Evolutionary conservation across 2,113 vertebrate genomes (phyloP), one percentile per base, ranked within the genome.

Genomic region (Xenopus borealis): DNA sequence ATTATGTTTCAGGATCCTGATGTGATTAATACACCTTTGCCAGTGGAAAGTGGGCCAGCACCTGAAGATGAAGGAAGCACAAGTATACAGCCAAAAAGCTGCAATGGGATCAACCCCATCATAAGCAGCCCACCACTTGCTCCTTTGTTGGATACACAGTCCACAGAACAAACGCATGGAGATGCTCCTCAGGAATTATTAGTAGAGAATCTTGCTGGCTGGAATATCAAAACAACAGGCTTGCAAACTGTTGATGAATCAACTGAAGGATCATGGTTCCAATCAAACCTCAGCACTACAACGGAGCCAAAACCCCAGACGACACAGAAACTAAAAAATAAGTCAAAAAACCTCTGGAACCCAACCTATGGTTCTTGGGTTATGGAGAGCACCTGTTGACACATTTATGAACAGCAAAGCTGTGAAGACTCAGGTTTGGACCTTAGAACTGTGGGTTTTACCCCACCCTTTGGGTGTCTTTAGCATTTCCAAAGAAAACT

Each of bases 341-440:
- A 96, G 87, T 93, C 91, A 0, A 95, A 95, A 87, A 95, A 94
- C 71, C 88, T 96, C 78, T 98, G 93, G 95, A 95, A 98, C 85
- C 95, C 93, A 62, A 97, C 94, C 0, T 97, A 93, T 0, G 94
- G 92, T 20, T 96, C 95, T 0, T 96, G 94, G 93, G 90, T 94
- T 66, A 82, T 94, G 79, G 94, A 96, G 76, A 93, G 81, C 76
- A 88, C 90, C 75, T 86, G 88, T 70, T 84, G 69, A 83, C 81
- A 12, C 66, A 80, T 46, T 78, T 45, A 30, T 77, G 81, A 52
- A 83, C 62, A 83, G 46, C 80, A 84, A 4, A 89, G 94, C 66
- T 79, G 65, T 71, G 87, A 87, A 23, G 89, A 91, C 78, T 88
- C 86, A 0, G 88, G 84, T 27, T 86, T 79, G 63, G 91, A 89